These are phyloP conservation scores for Manis javanica DNA, from an alignment of 2,797 vertebrate genomes.

Conservation along the genomic window DNA sequence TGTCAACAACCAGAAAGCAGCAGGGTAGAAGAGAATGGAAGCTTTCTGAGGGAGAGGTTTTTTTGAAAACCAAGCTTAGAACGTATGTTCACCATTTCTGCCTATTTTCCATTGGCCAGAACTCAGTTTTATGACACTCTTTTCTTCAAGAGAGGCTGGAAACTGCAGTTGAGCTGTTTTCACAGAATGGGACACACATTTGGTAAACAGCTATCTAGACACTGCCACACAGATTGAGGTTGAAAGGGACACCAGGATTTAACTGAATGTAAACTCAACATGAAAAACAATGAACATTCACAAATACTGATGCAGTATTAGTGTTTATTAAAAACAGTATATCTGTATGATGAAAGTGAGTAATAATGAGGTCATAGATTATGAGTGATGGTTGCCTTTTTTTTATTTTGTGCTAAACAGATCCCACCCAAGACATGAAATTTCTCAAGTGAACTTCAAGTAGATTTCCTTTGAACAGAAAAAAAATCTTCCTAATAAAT, in stretches of 20 bases:
- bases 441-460: background rate
- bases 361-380: background rate
- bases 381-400: background rate
- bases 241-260: background rate
- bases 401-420: background rate
- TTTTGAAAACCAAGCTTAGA: background rate
- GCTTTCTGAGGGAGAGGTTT: background rate
- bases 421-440: background rate
- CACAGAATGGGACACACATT: background rate
- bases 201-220: background rate
- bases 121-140: background rate
- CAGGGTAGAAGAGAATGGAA: background rate
- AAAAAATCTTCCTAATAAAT: background rate
- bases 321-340: background rate
- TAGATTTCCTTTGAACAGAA: background rate
- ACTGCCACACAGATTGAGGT: background rate
- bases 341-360: background rate
- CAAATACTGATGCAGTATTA: background rate
- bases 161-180: background rate
- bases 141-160: background rate
- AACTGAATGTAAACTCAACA: background rate
- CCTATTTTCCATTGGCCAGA: background rate
- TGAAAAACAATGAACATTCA: background rate
- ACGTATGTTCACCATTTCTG: background rate
- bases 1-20: background rate